These are phyloP conservation scores for Macrosteles quadrilineatus DNA, from an alignment of 1,140 invertebrate genomes.

Conservation along the genomic window DNA sequence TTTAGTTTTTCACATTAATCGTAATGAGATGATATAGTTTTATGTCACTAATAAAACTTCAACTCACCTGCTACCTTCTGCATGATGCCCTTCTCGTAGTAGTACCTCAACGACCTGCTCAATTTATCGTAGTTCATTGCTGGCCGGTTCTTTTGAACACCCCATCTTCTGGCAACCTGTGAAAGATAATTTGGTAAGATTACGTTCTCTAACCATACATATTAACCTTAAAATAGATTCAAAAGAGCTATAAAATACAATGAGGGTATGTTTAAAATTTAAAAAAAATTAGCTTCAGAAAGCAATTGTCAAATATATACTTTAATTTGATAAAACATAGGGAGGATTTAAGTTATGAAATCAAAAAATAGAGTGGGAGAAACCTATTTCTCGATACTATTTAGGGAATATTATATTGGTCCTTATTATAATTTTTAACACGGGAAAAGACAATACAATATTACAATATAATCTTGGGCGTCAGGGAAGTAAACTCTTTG, in stretches of 20 bases:
- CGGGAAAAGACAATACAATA: too few species aligned
- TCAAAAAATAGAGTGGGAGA: too few species aligned
- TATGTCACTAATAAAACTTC: too few species aligned
- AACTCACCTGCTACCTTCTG: conserved; percentile 87
- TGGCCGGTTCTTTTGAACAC: conserved; percentile 84
- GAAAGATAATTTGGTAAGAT: conserved; percentile 26
- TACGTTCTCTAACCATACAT: neutral
- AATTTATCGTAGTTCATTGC: conserved; percentile 98
- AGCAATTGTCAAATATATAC: neutral
- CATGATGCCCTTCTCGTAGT: conserved; percentile 98
- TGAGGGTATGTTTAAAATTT: neutral
- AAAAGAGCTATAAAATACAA: neutral
- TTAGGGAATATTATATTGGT: too few species aligned
- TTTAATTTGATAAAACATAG: too few species aligned
- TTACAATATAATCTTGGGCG: too few species aligned
- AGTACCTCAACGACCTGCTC: conserved; percentile 88
- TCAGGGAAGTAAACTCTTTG: too few species aligned
- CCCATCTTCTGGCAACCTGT: conserved; percentile 79
- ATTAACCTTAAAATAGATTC: neutral
- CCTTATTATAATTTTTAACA: too few species aligned
- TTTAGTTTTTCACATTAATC: too few species aligned
- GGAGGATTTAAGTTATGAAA: too few species aligned
- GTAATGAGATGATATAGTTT: too few species aligned
- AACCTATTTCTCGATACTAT: too few species aligned
- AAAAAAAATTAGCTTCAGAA: neutral